Evolutionary conservation across 1,140 invertebrate species (phyloP), one percentile per base, ranked within the genome.

Genomic region (Ceratina australensis): DNA sequence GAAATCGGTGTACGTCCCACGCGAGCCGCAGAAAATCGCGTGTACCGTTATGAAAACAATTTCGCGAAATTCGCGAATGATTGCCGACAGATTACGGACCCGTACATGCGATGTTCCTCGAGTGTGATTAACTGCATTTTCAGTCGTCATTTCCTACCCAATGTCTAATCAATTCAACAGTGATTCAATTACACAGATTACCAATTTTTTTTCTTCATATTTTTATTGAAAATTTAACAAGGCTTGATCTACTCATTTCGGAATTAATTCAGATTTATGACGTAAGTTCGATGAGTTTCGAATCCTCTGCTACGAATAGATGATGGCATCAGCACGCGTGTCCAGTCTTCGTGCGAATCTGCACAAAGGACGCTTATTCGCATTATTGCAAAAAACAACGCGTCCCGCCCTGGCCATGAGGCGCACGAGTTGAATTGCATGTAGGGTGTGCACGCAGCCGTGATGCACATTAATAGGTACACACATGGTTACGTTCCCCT

Each of bases 401-500:
- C 74, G 66, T 74, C 66, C 71, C 71, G 66, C 71, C 79, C 79
- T 75, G 82, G 72, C 84, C 76, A 76, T 80, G 83, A 85, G 66
- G 60, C 60, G 64, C 69, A 72, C 69, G 61, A 77, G 50, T 80
- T 61, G 71, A 84, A 85, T 73, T 54, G 80, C 33, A 77, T 57
- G 61, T 85, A 64, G 83, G 75, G 79, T 85, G 83, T 79, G 76
- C 84, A 80, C 60, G 83, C 76, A 85, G 73, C 83, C 83, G 80
- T 85, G 80, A 85, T 85, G 82, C 73, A 81, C 75, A 72, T 81
- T 81, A 75, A 78, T 75, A 83, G 56, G 64, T 49, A 24, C 42
- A 64, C 28, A 26, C 28, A 69, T 28, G 26, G 61, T 20, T 13
- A 22, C 49, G 3, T 57, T 68, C 54, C 13, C 50, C 52, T 65